Evolutionary conservation across 1,140 invertebrate species (phyloP).

Genomic region (Bacillus rossius): DNA sequence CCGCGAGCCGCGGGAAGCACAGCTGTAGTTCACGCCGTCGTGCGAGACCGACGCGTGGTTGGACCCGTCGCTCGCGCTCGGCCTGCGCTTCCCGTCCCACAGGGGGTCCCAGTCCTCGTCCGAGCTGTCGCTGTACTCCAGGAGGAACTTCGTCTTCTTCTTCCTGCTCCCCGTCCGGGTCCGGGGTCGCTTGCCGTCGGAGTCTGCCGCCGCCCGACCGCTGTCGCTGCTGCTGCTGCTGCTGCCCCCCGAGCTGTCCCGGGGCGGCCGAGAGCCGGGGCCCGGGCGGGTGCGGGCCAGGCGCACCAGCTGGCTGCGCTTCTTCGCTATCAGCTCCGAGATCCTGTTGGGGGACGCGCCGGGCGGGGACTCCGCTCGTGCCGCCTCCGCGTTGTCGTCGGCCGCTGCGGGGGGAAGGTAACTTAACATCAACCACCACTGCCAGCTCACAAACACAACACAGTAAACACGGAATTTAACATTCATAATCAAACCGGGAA

Average conservation of each 20-base stretch:
- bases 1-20: background rate
- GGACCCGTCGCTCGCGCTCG: background rate
- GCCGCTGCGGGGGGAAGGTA: background rate
- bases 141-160: constrained; percentile 3
- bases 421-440: no score
- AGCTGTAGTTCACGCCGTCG: background rate
- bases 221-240: constrained; percentile 8
- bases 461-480: no score
- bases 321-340: constrained; percentile 12
- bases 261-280: background rate
- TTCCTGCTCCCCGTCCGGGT: background rate
- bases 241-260: background rate
- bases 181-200: background rate
- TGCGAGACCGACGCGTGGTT: background rate
- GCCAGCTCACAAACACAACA: no score
- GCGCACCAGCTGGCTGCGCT: constrained; percentile 11
- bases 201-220: background rate
- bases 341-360: constrained; percentile 6
- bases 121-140: constrained; percentile 8
- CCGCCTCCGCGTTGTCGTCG: background rate
- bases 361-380: background rate
- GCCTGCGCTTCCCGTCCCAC: background rate
- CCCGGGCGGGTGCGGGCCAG: background rate
- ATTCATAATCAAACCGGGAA: no score
- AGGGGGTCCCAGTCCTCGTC: constrained; percentile 4